Base-by-base conservation (phyloP, 2,888 invertebrate genomes). In the Ophioninae sp. region DNA sequence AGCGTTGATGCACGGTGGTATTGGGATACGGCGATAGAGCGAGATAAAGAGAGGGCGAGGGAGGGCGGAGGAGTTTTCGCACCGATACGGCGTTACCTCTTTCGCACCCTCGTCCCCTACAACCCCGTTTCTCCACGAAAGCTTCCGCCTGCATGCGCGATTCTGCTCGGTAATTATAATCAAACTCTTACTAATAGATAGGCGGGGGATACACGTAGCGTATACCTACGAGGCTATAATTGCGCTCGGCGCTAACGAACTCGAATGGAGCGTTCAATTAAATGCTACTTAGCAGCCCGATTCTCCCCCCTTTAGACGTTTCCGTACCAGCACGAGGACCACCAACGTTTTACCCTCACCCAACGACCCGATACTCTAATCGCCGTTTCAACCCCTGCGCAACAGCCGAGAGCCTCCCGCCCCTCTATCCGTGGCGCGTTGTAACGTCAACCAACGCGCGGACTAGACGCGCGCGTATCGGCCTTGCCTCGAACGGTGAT, bases 221-320 rank as follows among this genome's bases (percentile, higher is more conserved):
- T 78, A 84, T 74, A 81, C 80, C 73, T 83, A 85, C 87, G 86
- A 83, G 80, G 88, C 80, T 87, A 82, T 87, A 90, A 89, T 88
- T 87, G 89, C 89, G 86, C 82, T 83, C 85, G 87, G 84, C 87
- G 85, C 89, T 91, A 90, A 91, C 89, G 88, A 90, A 90, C 89
- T 89, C 87, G 88, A 89, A 91, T 90, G 86, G 89, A 89, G 86
- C 88, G 89, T 89, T 90, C 89, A 89, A 90, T 91, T 90, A 91
- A 91, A 90, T 88, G 89, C 90, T 90, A 90, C 90, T 91, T 91
- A 91, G 88, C 84, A 82, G 82, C 86, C 85, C 82, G 85, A 86
- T 87, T 69, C 83, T 59, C 79, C 72, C 72, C 62, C 64, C 82
- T 62, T 21, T 78, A 85, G 64, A 68, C 68, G 72, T 78, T 80